A percentile compares a stretch with the other conserved stretches of the same genome.
Evolutionary conservation across 2,888 invertebrate species (phyloP).

Genomic region (Reticulitermes lucifugus): DNA sequence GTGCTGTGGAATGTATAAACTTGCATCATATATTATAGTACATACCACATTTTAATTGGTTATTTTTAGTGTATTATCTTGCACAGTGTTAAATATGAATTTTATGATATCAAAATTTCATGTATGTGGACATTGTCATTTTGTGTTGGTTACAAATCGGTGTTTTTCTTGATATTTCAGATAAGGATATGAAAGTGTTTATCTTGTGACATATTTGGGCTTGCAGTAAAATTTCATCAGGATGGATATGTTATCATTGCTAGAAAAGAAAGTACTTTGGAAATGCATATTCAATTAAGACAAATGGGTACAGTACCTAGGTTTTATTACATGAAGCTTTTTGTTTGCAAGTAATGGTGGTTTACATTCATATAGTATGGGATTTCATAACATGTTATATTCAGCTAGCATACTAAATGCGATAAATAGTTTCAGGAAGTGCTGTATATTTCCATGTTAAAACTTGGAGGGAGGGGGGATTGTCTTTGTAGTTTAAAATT

Average conservation of each 20-base stretch:
- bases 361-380: neutral
- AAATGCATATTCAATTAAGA: slow-evolving; percentile 51
- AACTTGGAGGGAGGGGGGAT: neutral
- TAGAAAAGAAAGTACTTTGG: slow-evolving; percentile 16
- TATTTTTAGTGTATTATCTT: slow-evolving; percentile 36
- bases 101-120: slow-evolving; percentile 36
- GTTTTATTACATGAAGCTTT: slow-evolving; percentile 45
- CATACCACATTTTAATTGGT: slow-evolving; percentile 41
- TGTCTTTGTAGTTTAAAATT: slow-evolving; percentile 11
- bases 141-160: slow-evolving; percentile 25
- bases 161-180: slow-evolving; percentile 17
- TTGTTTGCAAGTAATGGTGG: slow-evolving; percentile 8
- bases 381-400: neutral
- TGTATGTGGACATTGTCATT: slow-evolving; percentile 30
- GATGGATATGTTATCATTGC: slow-evolving; percentile 17
- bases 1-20: slow-evolving; percentile 44
- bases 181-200: neutral
- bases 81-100: slow-evolving; percentile 40
- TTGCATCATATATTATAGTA: slow-evolving; percentile 41
- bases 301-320: slow-evolving; percentile 42
- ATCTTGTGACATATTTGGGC: neutral
- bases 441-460: slow-evolving; percentile 1
- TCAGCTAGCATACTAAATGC: neutral
- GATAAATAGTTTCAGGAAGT: slow-evolving; percentile 1
- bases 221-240: slow-evolving; percentile 11